Conservation (phyloP, 2,888 invertebrate genomes). For the Chymomyza caudatula region DNA sequence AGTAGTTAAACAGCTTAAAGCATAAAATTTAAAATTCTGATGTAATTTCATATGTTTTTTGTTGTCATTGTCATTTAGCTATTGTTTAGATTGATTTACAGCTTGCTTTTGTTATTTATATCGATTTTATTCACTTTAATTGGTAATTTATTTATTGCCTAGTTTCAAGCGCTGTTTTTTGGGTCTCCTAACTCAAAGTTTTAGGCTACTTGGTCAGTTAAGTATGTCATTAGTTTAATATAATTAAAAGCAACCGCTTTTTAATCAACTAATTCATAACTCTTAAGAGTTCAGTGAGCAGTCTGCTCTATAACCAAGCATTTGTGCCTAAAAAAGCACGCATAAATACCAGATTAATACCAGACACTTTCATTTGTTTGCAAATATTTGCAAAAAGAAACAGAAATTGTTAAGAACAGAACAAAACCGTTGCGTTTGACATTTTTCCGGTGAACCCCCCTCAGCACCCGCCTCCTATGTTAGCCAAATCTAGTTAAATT, state of each 20-base stretch:
- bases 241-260: not conserved
- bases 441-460: slow-evolving; percentile 4
- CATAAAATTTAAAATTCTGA: not conserved
- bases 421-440: too few relatives aligned
- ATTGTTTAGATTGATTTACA: not conserved
- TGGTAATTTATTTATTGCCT: not conserved
- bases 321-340: too few relatives aligned
- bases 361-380: slow-evolving; percentile 17
- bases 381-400: slow-evolving; percentile 26
- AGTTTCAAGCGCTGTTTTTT: not conserved
- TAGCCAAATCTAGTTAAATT: slow-evolving; percentile 8
- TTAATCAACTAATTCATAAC: too few relatives aligned
- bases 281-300: too few relatives aligned
- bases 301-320: too few relatives aligned
- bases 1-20: not conserved
- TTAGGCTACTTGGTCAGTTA: not conserved
- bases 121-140: not conserved
- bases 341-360: not conserved
- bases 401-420: slow-evolving; percentile 42
- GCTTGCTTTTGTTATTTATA: not conserved
- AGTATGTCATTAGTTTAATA: not conserved
- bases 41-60: not conserved
- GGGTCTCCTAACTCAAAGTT: not conserved
- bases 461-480: not conserved
- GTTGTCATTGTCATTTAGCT: not conserved